These are phyloP conservation scores for Apotomis turbidana DNA, from an alignment of 2,888 invertebrate species.

Conservation along the genomic window DNA sequence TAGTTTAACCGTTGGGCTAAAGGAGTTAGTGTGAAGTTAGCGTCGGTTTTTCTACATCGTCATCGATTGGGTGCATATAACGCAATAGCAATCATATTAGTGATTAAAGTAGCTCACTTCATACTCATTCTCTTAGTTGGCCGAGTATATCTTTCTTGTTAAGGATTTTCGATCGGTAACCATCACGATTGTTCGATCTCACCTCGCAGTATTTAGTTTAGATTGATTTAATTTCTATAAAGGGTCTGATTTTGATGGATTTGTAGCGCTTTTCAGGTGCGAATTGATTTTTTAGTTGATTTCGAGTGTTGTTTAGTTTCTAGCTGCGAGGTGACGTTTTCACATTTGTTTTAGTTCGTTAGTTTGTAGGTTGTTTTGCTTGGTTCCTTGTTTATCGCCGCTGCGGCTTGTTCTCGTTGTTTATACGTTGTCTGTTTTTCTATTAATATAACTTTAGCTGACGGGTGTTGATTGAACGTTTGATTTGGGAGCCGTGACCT, in stretches of 20 bases:
- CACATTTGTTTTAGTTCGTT: slow-evolving; percentile 55
- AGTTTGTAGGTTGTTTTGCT: slow-evolving; percentile 73
- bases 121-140: slow-evolving; percentile 19
- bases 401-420: slow-evolving; percentile 59
- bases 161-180: slow-evolving; percentile 50
- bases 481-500: slow-evolving; percentile 39
- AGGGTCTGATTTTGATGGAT: slow-evolving; percentile 44
- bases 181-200: slow-evolving; percentile 45
- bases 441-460: slow-evolving; percentile 51
- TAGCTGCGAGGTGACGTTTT: slow-evolving; percentile 60
- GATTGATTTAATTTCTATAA: slow-evolving; percentile 45
- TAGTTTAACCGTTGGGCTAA: slow-evolving; percentile 38
- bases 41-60: background rate
- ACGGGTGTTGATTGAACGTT: slow-evolving; percentile 45
- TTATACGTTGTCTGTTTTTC: slow-evolving; percentile 66
- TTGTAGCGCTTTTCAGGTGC: slow-evolving; percentile 60
- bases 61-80: background rate
- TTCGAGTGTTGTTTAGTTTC: slow-evolving; percentile 63
- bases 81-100: background rate
- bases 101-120: slow-evolving; percentile 1
- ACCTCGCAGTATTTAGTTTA: slow-evolving; percentile 48
- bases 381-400: slow-evolving; percentile 64
- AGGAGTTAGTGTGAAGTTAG: slow-evolving; percentile 22
- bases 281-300: slow-evolving; percentile 65
- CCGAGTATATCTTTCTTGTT: slow-evolving; percentile 48